Conservation (phyloP, 2,888 invertebrate genomes). For the Dicycla oo region DNA sequence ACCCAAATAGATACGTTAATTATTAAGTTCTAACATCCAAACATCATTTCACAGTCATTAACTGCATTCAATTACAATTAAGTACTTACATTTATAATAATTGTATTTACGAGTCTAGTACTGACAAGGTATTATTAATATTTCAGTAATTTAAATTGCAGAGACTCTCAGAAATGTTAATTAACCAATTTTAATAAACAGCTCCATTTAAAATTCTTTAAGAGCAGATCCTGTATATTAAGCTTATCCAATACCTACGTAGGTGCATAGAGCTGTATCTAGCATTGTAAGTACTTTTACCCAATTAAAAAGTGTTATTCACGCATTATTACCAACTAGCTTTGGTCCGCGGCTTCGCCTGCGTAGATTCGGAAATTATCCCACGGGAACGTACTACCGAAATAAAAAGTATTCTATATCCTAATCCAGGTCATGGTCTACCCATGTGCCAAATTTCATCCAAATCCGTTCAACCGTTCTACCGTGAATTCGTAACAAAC, state of each 20-base stretch:
- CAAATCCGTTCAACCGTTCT: too few relatives aligned
- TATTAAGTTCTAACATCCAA: neutral
- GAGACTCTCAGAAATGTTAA: neutral
- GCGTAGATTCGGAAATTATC: too few relatives aligned
- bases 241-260: neutral
- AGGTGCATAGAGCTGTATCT: neutral
- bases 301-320: neutral
- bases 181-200: neutral
- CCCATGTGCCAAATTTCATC: too few relatives aligned
- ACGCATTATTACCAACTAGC: constrained; percentile 3
- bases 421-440: too few relatives aligned
- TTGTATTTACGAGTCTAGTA: neutral
- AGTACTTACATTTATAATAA: neutral
- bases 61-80: neutral
- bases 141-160: constrained; percentile 2
- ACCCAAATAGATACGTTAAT: too few relatives aligned
- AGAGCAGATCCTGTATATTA: neutral
- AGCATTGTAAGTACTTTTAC: neutral
- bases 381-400: too few relatives aligned
- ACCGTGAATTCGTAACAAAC: too few relatives aligned
- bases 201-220: neutral
- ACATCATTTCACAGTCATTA: neutral
- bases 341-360: too few relatives aligned
- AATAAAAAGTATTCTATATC: too few relatives aligned
- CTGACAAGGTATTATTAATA: constrained; percentile 1